These are phyloP conservation scores for Eunapius fragilis DNA, from an alignment of 37 sponge, comb jelly and placozoan species.

Conservation along the genomic window DNA sequence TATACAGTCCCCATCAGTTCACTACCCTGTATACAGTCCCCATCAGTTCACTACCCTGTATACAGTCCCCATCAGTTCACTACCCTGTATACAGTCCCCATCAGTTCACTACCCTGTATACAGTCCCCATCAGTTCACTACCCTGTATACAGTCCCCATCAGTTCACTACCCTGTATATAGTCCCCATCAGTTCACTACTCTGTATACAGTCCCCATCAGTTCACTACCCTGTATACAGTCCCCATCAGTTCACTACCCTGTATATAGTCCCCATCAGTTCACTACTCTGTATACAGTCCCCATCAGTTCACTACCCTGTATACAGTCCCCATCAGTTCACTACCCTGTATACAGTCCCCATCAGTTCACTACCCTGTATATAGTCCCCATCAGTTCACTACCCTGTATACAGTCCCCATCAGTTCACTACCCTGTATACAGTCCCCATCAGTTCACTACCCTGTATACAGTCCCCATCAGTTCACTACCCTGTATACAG, in stretches of 20 bases:
- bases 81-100: too few relatives aligned
- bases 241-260: not conserved
- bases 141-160: too few relatives aligned
- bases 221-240: not conserved
- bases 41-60: too few relatives aligned
- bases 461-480: not conserved
- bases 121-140: too few relatives aligned
- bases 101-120: too few relatives aligned
- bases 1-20: too few relatives aligned
- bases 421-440: not conserved
- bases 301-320: not conserved
- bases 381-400: not conserved
- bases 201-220: not conserved
- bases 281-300: not conserved
- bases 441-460: not conserved
- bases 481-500: not conserved
- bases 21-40: too few relatives aligned
- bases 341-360: not conserved
- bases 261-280: not conserved
- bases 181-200: too few relatives aligned
- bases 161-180: too few relatives aligned
- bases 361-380: not conserved
- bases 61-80: too few relatives aligned
- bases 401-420: not conserved
- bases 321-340: not conserved